Conservation (phyloP, 2,113 vertebrate species). For the Caranx ignobilis region DNA sequence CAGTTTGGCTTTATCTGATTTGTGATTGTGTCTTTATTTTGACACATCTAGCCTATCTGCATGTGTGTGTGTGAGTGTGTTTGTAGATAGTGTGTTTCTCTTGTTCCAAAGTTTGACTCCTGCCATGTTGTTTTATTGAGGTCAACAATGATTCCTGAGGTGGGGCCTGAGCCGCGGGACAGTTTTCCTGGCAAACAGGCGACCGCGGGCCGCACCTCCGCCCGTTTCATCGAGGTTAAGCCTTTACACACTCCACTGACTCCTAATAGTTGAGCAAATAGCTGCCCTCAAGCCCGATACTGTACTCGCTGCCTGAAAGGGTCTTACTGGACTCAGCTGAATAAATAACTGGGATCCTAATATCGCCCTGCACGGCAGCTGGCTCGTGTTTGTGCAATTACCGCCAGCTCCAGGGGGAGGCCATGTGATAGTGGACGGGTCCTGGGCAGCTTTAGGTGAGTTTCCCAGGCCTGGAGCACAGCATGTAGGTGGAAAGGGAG, state of each 20-base stretch:
- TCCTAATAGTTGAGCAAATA: slow-evolving; percentile 74
- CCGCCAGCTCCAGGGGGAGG: slow-evolving; percentile 28
- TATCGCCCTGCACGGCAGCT: slow-evolving; percentile 59
- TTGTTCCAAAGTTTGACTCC: slow-evolving; percentile 48
- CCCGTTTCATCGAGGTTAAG: slow-evolving; percentile 54
- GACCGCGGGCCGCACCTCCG: neutral
- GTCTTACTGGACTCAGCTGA: slow-evolving; percentile 75
- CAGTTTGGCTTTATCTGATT: neutral
- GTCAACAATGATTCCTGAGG: slow-evolving; percentile 45
- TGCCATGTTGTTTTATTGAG: slow-evolving; percentile 41
- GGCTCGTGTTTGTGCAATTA: slow-evolving; percentile 69
- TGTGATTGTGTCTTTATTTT: neutral
- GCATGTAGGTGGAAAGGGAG: neutral
- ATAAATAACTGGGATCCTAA: slow-evolving; percentile 73
- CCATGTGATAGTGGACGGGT: slow-evolving; percentile 24
- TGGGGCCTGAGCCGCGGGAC: slow-evolving; percentile 21
- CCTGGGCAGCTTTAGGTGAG: slow-evolving; percentile 38
- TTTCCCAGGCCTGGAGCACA: slow-evolving; percentile 35
- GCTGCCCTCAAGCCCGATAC: slow-evolving; percentile 61
- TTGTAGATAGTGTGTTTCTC: slow-evolving; percentile 13
- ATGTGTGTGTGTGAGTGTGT: slow-evolving; percentile 5
- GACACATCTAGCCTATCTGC: neutral
- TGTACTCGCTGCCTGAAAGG: slow-evolving; percentile 61
- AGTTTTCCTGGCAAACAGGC: slow-evolving; percentile 29
- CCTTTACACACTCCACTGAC: slow-evolving; percentile 69